Evolutionary conservation across 1,140 invertebrate species (phyloP).

Genomic region (Zaprionus capensis): DNA sequence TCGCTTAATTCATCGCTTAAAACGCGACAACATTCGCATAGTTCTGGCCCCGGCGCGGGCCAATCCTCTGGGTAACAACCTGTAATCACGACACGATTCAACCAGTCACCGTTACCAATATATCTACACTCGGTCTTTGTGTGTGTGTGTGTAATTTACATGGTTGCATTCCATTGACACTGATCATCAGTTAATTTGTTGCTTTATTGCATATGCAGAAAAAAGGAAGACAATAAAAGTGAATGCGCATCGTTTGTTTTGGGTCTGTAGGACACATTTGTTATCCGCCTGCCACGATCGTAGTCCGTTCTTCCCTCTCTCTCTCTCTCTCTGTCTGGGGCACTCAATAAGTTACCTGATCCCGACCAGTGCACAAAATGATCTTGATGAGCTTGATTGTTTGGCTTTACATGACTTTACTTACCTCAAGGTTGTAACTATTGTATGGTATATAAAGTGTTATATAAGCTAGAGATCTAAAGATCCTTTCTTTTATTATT

Average conservation of each 20-base stretch:
- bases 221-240: slow-evolving; percentile 57
- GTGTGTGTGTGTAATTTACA: slow-evolving; percentile 64
- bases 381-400: slow-evolving; percentile 19
- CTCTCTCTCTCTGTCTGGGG: background rate
- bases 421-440: background rate
- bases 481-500: background rate
- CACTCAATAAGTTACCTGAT: background rate
- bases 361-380: background rate
- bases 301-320: background rate
- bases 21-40: slow-evolving; percentile 79
- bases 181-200: slow-evolving; percentile 84
- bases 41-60: slow-evolving; percentile 36
- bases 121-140: background rate
- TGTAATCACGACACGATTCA: slow-evolving; percentile 78
- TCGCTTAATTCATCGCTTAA: slow-evolving; percentile 83
- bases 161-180: slow-evolving; percentile 83
- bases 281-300: slow-evolving; percentile 57
- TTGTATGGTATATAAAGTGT: background rate
- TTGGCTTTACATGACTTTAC: background rate
- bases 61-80: slow-evolving; percentile 68
- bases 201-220: slow-evolving; percentile 59
- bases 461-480: background rate
- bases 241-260: slow-evolving; percentile 80
- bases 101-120: slow-evolving; percentile 39
- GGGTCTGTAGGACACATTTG: slow-evolving; percentile 79